These are phyloP conservation scores for Centruroides sculpturatus DNA, from an alignment of 1,140 invertebrate species.

Conservation along the genomic window DNA sequence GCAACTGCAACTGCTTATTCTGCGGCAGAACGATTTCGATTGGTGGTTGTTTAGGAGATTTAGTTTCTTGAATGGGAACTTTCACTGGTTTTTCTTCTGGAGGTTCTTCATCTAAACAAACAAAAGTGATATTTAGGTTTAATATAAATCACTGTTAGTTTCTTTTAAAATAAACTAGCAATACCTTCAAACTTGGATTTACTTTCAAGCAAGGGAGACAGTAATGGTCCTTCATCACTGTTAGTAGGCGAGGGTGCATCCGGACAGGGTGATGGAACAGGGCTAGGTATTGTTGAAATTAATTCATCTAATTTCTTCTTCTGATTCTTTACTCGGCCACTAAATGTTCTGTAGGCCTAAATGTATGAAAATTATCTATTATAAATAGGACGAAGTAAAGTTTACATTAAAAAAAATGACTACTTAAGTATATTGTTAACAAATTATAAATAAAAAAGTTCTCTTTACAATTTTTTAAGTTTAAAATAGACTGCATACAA, in stretches of 20 bases:
- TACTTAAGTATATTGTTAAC: too few species aligned
- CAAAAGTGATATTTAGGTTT: not conserved
- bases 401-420: too few species aligned
- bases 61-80: too few species aligned
- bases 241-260: constrained; percentile 54
- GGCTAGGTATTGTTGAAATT: constrained; percentile 38
- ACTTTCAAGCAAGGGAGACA: constrained; percentile 4
- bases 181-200: not conserved
- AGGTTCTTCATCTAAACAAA: constrained; percentile 7
- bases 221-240: constrained; percentile 17
- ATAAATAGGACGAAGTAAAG: too few species aligned
- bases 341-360: constrained; percentile 85
- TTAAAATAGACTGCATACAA: too few species aligned
- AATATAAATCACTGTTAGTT: not conserved
- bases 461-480: too few species aligned
- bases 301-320: constrained; percentile 71
- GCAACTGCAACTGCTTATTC: too few species aligned
- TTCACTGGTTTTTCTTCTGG: not conserved
- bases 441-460: too few species aligned
- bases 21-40: too few species aligned
- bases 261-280: constrained; percentile 26
- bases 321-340: constrained; percentile 62
- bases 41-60: too few species aligned
- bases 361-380: not conserved
- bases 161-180: too few species aligned